phyloP scores from a whole-genome alignment of 2,113 vertebrate species.

The Heteronetta atricapilla region DNA sequence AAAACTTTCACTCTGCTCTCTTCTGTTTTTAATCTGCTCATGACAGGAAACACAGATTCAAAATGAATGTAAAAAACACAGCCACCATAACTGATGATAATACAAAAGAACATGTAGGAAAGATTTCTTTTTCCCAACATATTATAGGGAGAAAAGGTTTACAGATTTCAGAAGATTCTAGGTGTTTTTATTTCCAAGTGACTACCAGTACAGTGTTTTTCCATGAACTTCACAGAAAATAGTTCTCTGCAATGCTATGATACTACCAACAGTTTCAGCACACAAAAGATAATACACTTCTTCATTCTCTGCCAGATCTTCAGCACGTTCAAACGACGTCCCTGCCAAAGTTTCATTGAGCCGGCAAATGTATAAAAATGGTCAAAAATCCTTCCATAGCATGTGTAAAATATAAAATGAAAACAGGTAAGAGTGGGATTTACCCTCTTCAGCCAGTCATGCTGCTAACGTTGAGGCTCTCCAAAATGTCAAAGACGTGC shows the following conservation, averaged over 20 bases:
- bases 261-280: background rate
- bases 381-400: background rate
- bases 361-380: background rate
- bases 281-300: background rate
- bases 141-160: constrained; percentile 32
- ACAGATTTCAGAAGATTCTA: constrained; percentile 40
- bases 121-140: constrained; percentile 40
- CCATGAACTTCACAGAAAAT: background rate
- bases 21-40: constrained; percentile 73
- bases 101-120: constrained; percentile 64
- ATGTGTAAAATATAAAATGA: constrained; percentile 4
- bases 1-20: constrained; percentile 69
- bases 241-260: background rate
- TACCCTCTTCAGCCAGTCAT: background rate
- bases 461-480: background rate
- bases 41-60: constrained; percentile 74
- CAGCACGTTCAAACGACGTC: background rate
- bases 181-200: constrained; percentile 15
- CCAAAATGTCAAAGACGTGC: background rate
- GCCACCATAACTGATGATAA: constrained; percentile 70
- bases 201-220: background rate
- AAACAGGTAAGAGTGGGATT: constrained; percentile 9
- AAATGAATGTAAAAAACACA: constrained; percentile 72
- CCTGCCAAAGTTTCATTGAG: background rate
- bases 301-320: background rate